These are phyloP conservation scores for Galendromus occidentalis DNA, from an alignment of 1,140 invertebrate species.

Conservation along the genomic window DNA sequence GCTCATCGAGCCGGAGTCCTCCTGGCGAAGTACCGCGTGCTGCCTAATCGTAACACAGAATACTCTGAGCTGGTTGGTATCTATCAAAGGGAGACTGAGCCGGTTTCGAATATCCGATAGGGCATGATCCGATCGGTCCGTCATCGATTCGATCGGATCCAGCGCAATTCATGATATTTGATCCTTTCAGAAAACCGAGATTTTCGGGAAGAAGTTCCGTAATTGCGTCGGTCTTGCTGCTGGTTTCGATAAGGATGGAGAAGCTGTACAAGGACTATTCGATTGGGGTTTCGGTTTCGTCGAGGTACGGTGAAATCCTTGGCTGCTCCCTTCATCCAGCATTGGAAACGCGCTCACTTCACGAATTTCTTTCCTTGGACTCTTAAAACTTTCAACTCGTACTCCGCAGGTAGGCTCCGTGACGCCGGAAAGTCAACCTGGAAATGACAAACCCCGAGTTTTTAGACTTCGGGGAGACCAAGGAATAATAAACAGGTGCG, in stretches of 20 bases:
- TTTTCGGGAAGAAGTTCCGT: conserved; percentile 37
- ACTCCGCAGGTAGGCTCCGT: conserved; percentile 46
- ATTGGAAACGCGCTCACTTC: no score
- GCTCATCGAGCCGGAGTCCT: conserved; percentile 18
- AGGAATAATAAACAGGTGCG: conserved; percentile 72
- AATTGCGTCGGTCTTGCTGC: conserved; percentile 91
- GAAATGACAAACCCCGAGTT: conserved; percentile 79
- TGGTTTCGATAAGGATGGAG: conserved; percentile 92
- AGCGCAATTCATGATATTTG: no score
- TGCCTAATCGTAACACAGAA: not conserved
- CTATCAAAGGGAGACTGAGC: no score
- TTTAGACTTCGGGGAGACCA: conserved; percentile 70
- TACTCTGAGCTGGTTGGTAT: conserved; percentile 3
- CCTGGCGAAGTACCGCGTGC: not conserved
- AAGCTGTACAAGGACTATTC: conserved; percentile 58
- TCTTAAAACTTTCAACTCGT: no score
- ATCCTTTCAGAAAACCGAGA: conserved; percentile 22
- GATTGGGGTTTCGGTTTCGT: conserved; percentile 83
- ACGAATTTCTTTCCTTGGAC: no score
- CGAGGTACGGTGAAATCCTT: conserved; percentile 40
- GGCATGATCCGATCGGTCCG: no score
- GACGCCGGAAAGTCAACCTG: conserved; percentile 71
- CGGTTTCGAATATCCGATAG: no score
- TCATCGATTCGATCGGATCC: no score
- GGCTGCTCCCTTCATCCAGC: not conserved